phyloP scores from a whole-genome alignment of 2,888 invertebrate genomes.

The Frankliniella intonsa region DNA sequence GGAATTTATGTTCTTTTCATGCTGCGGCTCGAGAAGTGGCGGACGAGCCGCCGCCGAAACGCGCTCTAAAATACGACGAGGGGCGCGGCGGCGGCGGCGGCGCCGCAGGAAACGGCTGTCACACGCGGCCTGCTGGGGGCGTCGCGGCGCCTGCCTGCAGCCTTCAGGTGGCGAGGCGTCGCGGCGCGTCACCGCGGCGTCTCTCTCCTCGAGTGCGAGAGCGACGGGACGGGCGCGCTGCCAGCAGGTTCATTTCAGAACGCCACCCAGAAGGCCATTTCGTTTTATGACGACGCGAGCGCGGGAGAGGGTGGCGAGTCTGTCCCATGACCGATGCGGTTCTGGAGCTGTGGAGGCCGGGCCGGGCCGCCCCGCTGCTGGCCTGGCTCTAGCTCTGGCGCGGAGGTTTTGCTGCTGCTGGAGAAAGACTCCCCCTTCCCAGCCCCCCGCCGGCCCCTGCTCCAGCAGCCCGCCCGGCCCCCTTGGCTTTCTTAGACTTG shows the following conservation, averaged over 20 bases:
- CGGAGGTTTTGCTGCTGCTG: no score
- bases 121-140: not conserved
- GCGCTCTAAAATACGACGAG: not conserved
- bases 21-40: not conserved
- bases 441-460: no score
- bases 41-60: not conserved
- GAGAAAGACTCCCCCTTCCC: no score
- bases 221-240: not conserved
- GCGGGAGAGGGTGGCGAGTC: no score
- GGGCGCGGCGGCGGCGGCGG: not conserved
- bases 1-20: no score
- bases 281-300: constrained; percentile 21
- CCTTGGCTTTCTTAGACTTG: no score
- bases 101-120: not conserved
- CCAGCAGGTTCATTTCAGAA: not conserved
- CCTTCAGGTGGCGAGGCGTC: not conserved
- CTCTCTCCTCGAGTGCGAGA: not conserved
- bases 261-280: not conserved
- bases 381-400: not conserved
- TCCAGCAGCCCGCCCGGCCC: no score
- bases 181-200: not conserved
- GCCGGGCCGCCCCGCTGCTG: not conserved
- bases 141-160: no score
- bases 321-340: no score
- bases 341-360: not conserved